Evolutionary conservation across 2,113 vertebrate genomes (phyloP).

Genomic region (Semnornis frantzii): DNA sequence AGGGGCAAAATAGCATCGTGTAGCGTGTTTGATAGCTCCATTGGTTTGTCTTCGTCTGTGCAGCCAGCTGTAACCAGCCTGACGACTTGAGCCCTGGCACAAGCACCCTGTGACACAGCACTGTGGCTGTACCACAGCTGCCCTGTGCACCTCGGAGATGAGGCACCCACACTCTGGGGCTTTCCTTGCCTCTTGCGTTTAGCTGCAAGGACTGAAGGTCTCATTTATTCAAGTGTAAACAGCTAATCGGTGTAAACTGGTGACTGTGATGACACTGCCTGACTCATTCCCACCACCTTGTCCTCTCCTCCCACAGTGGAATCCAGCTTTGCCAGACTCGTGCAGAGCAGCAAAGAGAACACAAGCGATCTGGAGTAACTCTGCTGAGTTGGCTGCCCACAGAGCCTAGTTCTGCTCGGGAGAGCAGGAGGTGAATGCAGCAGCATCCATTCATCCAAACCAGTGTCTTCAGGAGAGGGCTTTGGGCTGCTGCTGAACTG

Average conservation of each 20-base stretch:
- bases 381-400: background rate
- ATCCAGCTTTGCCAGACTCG: background rate
- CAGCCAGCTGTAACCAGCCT: background rate
- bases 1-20: background rate
- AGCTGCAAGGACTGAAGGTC: too few species aligned
- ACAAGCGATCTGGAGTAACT: background rate
- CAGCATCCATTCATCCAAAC: background rate
- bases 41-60: background rate
- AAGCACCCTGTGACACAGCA: background rate
- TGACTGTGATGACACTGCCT: too few species aligned
- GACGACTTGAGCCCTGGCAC: background rate
- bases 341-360: background rate
- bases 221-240: too few species aligned
- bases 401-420: background rate
- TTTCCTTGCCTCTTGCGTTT: background rate
- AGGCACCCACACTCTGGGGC: rapidly evolving
- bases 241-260: too few species aligned
- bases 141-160: background rate
- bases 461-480: background rate
- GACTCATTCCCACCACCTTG: too few species aligned
- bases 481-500: background rate
- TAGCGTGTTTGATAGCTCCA: background rate
- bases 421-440: background rate
- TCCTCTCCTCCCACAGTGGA: background rate
- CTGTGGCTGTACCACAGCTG: background rate